Evolutionary conservation across 2,888 invertebrate species (phyloP), one percentile per base, ranked within the genome.

Genomic region (Rhaphigaster nebulosa): DNA sequence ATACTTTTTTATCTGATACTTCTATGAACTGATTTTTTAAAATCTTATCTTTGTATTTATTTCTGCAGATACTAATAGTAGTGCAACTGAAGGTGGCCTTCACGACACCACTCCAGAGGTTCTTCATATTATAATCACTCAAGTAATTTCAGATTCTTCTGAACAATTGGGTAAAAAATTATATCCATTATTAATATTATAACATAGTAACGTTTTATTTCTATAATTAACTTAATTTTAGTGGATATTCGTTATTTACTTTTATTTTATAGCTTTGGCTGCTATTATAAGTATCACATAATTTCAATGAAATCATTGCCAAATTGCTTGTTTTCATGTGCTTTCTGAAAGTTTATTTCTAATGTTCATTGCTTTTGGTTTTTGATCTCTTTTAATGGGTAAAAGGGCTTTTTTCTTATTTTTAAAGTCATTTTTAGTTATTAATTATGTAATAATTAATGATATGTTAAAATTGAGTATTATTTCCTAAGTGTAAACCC

Each of bases 41-140:
- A 54, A 54, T 38, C 23, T 15, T 54, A 52, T 29, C 12, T 26
- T 54, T 34, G 3, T 15, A 20, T 34, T 29, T 54, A 26, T 56
- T 88, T 54, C 0, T 88, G 23, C 50, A 92, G 91, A 92, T 90
- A 87, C 93, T 92, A 95, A 95, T 92, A 95, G 95, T 92, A 96
- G 96, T 93, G 95, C 95, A 92, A 96, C 95, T 94, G 97, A 97
- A 94, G 97, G 97, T 93, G 97, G 97, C 92, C 95, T 98, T 93
- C 97, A 97, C 95, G 98, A 98, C 95, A 96, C 97, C 93, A 96
- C 97, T 92, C 97, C 98, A 93, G 98, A 98, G 95, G 96, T 98
- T 92, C 95, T 98, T 93, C 95, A 93, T 93, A 94, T 92, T 95
- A 94, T 93, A 94, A 93, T 92, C 94, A 94, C 93, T 93, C 93